Evolutionary conservation across 2,797 vertebrate species (phyloP).

Genomic region (Poeciliopsis turneri): DNA sequence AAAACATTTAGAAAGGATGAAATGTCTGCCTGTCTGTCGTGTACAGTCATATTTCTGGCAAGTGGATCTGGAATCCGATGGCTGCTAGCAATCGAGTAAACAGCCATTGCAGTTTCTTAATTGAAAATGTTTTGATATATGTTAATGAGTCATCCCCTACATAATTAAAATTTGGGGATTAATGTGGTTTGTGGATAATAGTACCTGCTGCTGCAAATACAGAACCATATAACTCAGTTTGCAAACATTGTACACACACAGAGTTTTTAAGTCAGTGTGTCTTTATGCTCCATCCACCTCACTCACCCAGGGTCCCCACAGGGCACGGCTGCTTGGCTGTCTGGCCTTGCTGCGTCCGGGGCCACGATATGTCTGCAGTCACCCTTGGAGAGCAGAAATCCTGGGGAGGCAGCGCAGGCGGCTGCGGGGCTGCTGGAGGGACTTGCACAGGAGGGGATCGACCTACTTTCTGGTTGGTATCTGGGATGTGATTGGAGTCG

Average conservation of each 20-base stretch:
- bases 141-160: neutral
- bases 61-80: neutral
- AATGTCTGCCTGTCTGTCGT: neutral
- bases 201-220: neutral
- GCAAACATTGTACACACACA: neutral
- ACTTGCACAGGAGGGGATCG: conserved; percentile 59
- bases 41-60: neutral
- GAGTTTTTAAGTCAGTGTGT: neutral
- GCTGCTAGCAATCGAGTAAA: neutral
- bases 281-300: conserved; percentile 3
- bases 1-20: neutral
- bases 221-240: neutral
- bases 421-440: conserved; percentile 77
- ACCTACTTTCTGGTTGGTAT: conserved; percentile 69
- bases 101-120: neutral
- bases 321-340: conserved; percentile 94
- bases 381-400: conserved; percentile 90
- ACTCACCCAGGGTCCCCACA: conserved; percentile 76
- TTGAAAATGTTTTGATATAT: neutral
- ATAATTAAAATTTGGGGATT: neutral
- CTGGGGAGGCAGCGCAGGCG: conserved; percentile 82
- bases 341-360: conserved; percentile 93
- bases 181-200: neutral
- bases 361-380: conserved; percentile 93
- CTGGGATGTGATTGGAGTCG: conserved; percentile 79